Evolutionary conservation across 2,888 invertebrate genomes (phyloP).

Genomic region (Drosophila meridionalis): DNA sequence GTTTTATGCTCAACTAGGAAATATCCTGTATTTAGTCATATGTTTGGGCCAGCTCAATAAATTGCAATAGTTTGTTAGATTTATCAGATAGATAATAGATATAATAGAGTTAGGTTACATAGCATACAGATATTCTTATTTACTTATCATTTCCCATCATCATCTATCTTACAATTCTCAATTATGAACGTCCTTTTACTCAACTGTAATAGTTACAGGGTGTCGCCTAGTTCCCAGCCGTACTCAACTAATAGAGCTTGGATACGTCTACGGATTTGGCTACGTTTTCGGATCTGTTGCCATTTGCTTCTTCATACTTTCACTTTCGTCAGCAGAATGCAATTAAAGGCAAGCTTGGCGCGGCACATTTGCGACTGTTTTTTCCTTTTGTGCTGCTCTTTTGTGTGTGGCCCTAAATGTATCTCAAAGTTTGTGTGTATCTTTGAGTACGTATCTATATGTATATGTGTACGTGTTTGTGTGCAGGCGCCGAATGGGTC

Average conservation of each 20-base stretch:
- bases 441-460: conserved; percentile 10
- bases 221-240: neutral
- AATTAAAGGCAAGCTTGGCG: conserved; percentile 69
- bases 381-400: conserved; percentile 43
- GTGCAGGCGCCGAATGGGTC: conserved; percentile 38
- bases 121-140: neutral
- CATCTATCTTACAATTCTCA: neutral
- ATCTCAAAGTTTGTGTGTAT: conserved; percentile 38
- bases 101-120: neutral
- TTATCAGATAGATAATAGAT: neutral
- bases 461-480: conserved; percentile 5
- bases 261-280: conserved; percentile 15
- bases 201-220: neutral
- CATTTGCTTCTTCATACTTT: conserved; percentile 48
- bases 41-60: neutral
- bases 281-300: conserved; percentile 16
- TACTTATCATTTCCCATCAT: neutral
- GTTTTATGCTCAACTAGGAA: neutral
- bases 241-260: conserved; percentile 9
- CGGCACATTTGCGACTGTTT: conserved; percentile 47
- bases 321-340: conserved; percentile 70
- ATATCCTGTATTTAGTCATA: conserved; percentile 1
- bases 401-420: conserved; percentile 54
- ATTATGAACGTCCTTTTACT: neutral
- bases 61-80: neutral